Evolutionary conservation across 2,113 vertebrate genomes (phyloP).

Genomic region (Ginglymostoma cirratum): DNA sequence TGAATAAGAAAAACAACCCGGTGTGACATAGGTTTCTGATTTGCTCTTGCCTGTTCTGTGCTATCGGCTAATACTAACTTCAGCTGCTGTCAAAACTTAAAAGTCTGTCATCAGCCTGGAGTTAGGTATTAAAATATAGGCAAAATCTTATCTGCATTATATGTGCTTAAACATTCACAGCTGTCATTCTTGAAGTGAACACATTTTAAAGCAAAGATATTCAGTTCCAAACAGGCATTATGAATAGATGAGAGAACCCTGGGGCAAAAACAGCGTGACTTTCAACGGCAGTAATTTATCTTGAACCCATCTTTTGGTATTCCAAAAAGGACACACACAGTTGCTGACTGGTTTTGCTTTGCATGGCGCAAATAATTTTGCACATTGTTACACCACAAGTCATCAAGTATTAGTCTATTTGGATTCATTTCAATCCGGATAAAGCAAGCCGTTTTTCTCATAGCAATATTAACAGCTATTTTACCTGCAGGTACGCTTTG

Average conservation of each 20-base stretch:
- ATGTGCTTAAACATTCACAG: background rate
- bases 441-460: background rate
- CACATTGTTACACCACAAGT: background rate
- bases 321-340: background rate
- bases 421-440: background rate
- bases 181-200: background rate
- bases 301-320: background rate
- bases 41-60: background rate
- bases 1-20: background rate
- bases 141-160: background rate
- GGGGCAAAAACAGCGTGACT: background rate
- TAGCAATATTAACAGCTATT: background rate
- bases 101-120: constrained; percentile 7
- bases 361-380: background rate
- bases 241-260: background rate
- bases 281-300: constrained; percentile 14
- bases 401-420: background rate
- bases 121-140: background rate
- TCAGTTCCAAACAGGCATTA: background rate
- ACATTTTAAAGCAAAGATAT: background rate
- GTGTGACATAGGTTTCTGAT: background rate
- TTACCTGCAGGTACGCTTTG: background rate
- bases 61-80: background rate
- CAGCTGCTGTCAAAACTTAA: background rate
- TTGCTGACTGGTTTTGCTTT: background rate